A percentile compares a stretch with the other conserved stretches of the same genome.
phyloP scores from a whole-genome alignment of 2,797 vertebrate genomes.

The Mastacembelus armatus region DNA sequence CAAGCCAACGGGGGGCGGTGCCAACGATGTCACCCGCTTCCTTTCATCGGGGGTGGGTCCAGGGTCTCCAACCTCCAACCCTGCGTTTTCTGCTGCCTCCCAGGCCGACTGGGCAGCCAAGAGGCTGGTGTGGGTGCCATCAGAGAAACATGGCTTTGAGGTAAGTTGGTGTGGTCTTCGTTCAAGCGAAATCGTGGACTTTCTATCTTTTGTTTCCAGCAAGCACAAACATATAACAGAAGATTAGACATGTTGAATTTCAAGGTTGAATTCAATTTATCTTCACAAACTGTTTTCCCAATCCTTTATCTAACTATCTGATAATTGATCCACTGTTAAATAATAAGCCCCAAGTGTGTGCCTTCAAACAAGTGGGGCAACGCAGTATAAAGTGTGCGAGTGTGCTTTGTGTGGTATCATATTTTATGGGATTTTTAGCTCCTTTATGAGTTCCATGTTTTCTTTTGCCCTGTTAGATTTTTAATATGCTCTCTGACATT shows the following conservation, averaged over 20 bases:
- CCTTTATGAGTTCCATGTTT: conserved; percentile 9
- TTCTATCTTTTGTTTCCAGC: neutral
- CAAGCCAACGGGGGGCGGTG: conserved; percentile 76
- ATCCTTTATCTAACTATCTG: conserved; percentile 26
- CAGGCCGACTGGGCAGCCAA: conserved; percentile 95
- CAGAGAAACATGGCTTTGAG: conserved; percentile 94
- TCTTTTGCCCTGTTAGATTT: neutral
- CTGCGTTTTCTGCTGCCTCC: conserved; percentile 80
- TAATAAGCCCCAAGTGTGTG: conserved; percentile 57
- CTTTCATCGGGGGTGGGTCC: conserved; percentile 80
- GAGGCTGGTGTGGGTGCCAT: conserved; percentile 93
- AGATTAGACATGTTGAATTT: neutral
- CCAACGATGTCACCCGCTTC: conserved; percentile 86
- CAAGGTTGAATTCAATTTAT: neutral
- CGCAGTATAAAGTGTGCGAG: conserved; percentile 43
- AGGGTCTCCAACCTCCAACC: conserved; percentile 74
- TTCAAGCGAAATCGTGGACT: neutral
- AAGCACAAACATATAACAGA: neutral
- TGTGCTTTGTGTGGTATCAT: conserved; percentile 9
- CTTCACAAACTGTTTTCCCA: conserved; percentile 25
- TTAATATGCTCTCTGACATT: conserved; percentile 29
- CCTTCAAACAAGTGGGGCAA: conserved; percentile 52
- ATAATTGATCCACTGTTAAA: conserved; percentile 52
- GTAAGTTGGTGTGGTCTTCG: conserved; percentile 65
- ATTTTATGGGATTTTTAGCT: conserved; percentile 19